phyloP scores from a whole-genome alignment of 2,888 invertebrate genomes.

The Griposia aprilina region DNA sequence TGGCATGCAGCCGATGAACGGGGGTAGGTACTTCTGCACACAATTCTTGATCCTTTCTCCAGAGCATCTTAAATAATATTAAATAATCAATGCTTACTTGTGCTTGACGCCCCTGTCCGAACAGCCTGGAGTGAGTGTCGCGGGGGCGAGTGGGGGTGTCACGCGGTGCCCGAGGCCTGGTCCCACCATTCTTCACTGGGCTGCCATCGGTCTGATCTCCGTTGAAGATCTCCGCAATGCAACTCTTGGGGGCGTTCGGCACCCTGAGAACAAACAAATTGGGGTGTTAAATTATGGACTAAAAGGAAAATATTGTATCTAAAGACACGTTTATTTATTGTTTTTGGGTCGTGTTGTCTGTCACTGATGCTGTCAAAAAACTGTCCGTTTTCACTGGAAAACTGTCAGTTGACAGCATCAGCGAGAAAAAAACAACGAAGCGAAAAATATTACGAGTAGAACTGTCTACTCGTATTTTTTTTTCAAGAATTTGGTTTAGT shows the following conservation, averaged over 20 bases:
- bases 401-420: no score
- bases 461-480: no score
- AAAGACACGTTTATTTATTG: neutral
- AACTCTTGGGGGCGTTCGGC: conserved; percentile 91
- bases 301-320: neutral
- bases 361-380: neutral
- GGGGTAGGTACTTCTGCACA: neutral
- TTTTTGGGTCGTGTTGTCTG: neutral
- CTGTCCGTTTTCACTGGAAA: no score
- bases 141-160: conserved; percentile 91
- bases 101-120: conserved; percentile 85
- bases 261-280: conserved; percentile 85
- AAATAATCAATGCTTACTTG: conserved; percentile 48
- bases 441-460: no score
- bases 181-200: conserved; percentile 83
- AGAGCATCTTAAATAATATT: neutral
- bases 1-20: no score
- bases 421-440: no score
- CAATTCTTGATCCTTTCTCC: neutral
- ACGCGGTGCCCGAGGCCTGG: conserved; percentile 86
- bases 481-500: neutral
- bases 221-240: conserved; percentile 90
- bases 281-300: neutral
- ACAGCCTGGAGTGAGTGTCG: conserved; percentile 91
- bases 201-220: conserved; percentile 81